Base-by-base conservation (phyloP, 2,888 invertebrate species). In the Spatulosminthurus flaviceps region DNA sequence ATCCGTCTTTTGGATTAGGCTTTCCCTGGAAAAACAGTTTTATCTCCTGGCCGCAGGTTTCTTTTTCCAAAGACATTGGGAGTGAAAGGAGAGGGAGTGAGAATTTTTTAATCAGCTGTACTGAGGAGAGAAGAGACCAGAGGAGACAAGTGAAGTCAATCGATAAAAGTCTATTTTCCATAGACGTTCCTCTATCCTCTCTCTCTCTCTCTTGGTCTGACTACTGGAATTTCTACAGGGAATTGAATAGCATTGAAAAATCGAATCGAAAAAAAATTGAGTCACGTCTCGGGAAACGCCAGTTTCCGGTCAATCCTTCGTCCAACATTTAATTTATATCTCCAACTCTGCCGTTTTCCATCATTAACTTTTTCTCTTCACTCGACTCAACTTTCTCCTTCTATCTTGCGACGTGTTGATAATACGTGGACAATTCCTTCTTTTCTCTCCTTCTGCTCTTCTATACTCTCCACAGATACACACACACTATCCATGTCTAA, bases 311-410 rank as follows among this genome's bases (percentile, higher is more conserved):
- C 81, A 81, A 81, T 81, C 79, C 73, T 81, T 67, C 76, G 69
- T 72, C 73, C 42, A 79, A 77, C 79, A 67, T 81, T 79, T 81
- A 81, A 81, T 79, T 81, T 81, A 79, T 79, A 79, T 81, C 79
- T 78, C 80, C 78, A 78, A 79, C 61, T 74, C 80, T 78, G 70
- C 51, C 79, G 78, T 78, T 80, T 80, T 80, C 78, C 71, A 80
- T 80, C 80, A 80, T 80, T 80, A 80, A 80, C 78, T 77, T 80
- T 80, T 69, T 60, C 51, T 70, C 70, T 70, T 67, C 70, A 28
- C 76, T 67, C 43, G 29, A n/a, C 76, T 24, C 43, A 21, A 64
- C 24, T 26, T 64, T 64, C 26, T 64, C 64, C 64, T 64, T 64
- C 22, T 22, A n/a, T 21, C 11, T 64, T 24, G 1, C 64, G 75